These are phyloP conservation scores for Phasia obesa DNA, from an alignment of 2,888 invertebrate genomes.

Conservation along the genomic window DNA sequence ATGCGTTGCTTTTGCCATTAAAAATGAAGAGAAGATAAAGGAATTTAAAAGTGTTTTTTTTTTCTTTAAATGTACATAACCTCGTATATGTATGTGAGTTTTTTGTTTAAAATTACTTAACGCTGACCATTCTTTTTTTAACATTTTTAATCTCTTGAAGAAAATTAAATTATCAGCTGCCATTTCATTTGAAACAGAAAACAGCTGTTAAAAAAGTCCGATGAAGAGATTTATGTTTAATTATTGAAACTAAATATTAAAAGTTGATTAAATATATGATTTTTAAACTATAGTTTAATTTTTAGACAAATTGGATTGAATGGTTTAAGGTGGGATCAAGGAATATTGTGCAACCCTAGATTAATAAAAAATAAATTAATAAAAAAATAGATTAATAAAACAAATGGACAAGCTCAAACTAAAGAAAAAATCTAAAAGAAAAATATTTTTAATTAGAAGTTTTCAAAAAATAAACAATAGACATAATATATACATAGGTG, in stretches of 20 bases:
- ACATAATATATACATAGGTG: too few relatives aligned
- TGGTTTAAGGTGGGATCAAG: too few relatives aligned
- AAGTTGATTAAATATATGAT: not conserved
- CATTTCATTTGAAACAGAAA: slow-evolving; percentile 31
- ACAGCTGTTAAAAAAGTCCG: slow-evolving; percentile 47
- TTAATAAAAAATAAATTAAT: too few relatives aligned
- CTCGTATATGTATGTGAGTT: slow-evolving; percentile 1
- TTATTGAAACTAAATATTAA: slow-evolving; percentile 1
- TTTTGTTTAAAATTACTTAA: slow-evolving; percentile 50
- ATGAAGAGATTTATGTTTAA: slow-evolving; percentile 20
- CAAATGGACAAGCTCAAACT: too few relatives aligned
- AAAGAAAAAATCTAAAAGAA: too few relatives aligned
- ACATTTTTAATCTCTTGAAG: slow-evolving; percentile 49
- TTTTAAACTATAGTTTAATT: too few relatives aligned
- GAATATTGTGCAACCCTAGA: too few relatives aligned
- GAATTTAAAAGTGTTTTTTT: slow-evolving; percentile 46
- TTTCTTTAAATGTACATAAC: slow-evolving; percentile 32
- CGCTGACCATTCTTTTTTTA: slow-evolving; percentile 62
- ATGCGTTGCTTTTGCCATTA: slow-evolving; percentile 14
- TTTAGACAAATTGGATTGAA: too few relatives aligned
- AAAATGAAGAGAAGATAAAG: slow-evolving; percentile 37
- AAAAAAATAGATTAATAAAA: too few relatives aligned
- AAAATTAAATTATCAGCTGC: slow-evolving; percentile 63
- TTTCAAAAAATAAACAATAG: too few relatives aligned
- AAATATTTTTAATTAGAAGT: too few relatives aligned